Conservation (phyloP, 2,797 vertebrate species). For the Phoxinus dragarum region DNA sequence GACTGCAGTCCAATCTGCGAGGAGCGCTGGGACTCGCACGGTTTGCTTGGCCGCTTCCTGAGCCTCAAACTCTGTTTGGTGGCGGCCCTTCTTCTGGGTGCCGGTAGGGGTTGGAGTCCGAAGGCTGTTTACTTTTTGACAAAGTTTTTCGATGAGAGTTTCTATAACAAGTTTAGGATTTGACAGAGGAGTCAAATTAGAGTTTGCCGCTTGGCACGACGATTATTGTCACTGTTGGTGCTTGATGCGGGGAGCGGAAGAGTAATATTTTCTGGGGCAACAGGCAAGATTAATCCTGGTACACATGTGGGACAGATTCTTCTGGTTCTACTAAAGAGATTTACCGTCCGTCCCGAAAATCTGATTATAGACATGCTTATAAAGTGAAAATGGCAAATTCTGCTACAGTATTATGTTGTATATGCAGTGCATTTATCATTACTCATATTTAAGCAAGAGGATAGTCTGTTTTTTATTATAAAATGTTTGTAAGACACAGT, state of each 20-base stretch:
- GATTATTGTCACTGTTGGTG: conserved; percentile 36
- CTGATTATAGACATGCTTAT: background rate
- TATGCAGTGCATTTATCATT: background rate
- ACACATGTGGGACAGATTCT: conserved; percentile 31
- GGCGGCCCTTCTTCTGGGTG: conserved; percentile 54
- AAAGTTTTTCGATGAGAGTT: conserved; percentile 55
- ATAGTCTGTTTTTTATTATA: background rate
- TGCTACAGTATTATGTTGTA: background rate
- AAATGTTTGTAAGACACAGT: background rate
- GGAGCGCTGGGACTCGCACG: conserved; percentile 59
- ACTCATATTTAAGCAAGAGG: background rate
- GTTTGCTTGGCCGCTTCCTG: conserved; percentile 60
- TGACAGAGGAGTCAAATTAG: conserved; percentile 53
- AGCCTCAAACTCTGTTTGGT: conserved; percentile 43
- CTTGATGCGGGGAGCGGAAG: conserved; percentile 35
- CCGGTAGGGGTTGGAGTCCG: conserved; percentile 58
- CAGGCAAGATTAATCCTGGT: conserved; percentile 37
- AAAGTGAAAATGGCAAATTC: conserved; percentile 8
- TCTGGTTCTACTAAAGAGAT: conserved; percentile 14
- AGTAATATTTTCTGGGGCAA: conserved; percentile 27
- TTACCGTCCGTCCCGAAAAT: background rate
- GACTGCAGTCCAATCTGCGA: conserved; percentile 68
- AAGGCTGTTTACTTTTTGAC: conserved; percentile 76
- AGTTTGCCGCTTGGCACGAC: background rate
- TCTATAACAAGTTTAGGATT: conserved; percentile 59